Percentiles rank a stretch among this genome's conserved stretches.
These are phyloP conservation scores for Hafferia zeledoni DNA, from an alignment of 2,797 vertebrate genomes.

Conservation along the genomic window DNA sequence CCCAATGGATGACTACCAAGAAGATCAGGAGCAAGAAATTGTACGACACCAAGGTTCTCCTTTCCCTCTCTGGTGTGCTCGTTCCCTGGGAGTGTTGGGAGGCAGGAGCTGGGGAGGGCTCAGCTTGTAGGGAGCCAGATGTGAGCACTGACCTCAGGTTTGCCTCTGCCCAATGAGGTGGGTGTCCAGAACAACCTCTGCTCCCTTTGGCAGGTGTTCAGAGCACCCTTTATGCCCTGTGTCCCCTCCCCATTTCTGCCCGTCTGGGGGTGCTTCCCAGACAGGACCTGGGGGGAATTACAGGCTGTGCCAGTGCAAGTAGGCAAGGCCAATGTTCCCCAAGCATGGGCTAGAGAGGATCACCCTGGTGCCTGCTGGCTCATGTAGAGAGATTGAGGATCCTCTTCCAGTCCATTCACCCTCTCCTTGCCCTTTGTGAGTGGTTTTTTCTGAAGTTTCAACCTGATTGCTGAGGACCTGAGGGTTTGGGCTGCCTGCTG, in stretches of 20 bases:
- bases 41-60: conserved; percentile 55
- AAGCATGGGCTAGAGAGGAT: not conserved
- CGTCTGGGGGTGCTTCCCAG: not conserved
- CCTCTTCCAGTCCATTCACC: not conserved
- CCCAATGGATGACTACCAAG: conserved; percentile 51
- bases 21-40: conserved; percentile 69
- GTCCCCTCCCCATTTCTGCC: not conserved
- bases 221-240: not conserved
- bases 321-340: not conserved
- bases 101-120: not conserved
- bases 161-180: not conserved
- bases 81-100: not conserved
- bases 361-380: not conserved
- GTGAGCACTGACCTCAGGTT: not conserved
- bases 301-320: not conserved
- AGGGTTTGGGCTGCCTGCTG: not conserved
- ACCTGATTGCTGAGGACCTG: not conserved
- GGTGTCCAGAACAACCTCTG: not conserved
- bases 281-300: not conserved
- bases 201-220: not conserved
- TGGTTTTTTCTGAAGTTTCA: not conserved
- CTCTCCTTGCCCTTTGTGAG: not conserved
- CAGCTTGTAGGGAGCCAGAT: not conserved
- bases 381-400: not conserved
- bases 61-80: conserved; percentile 22